Percentiles rank a stretch among this genome's conserved stretches.
phyloP scores from a whole-genome alignment of 30 jellyfish, hydroid and myxozoan species.

The Cassiopea andromeda region DNA sequence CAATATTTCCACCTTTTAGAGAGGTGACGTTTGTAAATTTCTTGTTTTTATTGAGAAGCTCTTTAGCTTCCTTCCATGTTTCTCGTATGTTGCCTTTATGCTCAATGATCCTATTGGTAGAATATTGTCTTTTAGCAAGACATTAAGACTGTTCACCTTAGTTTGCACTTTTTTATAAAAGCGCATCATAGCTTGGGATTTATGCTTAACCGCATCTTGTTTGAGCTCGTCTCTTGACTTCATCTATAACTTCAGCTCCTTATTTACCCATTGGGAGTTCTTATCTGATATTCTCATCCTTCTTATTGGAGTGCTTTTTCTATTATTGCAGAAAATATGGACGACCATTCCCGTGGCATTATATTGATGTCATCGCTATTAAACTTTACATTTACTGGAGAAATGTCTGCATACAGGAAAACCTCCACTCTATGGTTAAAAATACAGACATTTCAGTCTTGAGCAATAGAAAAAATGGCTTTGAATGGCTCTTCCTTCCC shows the following conservation, averaged over 20 bases:
- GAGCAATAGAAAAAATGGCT: too few species aligned
- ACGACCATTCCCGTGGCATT: neutral
- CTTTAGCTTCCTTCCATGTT: neutral
- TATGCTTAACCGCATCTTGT: conserved; percentile 7
- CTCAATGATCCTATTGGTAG: neutral
- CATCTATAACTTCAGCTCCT: neutral
- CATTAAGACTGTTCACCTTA: conserved; percentile 19
- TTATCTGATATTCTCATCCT: neutral
- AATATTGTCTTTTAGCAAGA: neutral
- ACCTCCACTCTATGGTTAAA: too few species aligned
- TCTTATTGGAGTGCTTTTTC: conserved; percentile 5
- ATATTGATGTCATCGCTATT: neutral
- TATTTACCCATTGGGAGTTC: conserved; percentile 14
- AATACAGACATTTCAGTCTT: too few species aligned
- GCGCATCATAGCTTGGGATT: neutral
- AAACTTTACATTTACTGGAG: neutral
- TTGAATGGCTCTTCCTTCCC: too few species aligned
- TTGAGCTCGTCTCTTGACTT: conserved; percentile 17
- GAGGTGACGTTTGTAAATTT: neutral
- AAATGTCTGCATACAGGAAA: too few species aligned
- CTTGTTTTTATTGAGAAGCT: neutral
- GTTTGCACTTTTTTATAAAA: neutral
- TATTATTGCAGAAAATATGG: neutral
- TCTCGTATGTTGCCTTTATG: neutral
- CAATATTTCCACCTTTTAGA: neutral